Percentiles rank a stretch among this genome's conserved stretches.
Evolutionary conservation across 2,888 invertebrate species (phyloP).

Genomic region (Leptopilina myrica): DNA sequence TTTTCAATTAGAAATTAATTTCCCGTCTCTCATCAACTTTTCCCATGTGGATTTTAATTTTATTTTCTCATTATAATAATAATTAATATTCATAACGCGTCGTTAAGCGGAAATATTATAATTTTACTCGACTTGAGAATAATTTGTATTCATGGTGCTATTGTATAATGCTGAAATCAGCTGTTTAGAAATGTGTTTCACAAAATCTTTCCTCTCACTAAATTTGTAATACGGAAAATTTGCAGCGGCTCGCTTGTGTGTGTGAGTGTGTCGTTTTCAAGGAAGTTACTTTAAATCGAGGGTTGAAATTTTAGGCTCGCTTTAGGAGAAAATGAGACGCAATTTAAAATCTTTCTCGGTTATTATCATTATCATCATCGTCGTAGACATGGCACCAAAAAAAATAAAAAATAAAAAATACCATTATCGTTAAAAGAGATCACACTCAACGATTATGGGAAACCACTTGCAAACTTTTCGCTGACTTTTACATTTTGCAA

Average conservation of each 20-base stretch:
- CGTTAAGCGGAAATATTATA: slow-evolving; percentile 20
- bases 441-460: slow-evolving; percentile 41
- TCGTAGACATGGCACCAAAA: slow-evolving; percentile 42
- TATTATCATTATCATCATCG: slow-evolving; percentile 42
- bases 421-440: slow-evolving; percentile 54
- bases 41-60: neutral
- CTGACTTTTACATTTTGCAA: slow-evolving; percentile 15
- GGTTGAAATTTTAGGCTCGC: slow-evolving; percentile 49
- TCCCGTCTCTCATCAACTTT: neutral
- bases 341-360: slow-evolving; percentile 53
- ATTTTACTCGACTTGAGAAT: slow-evolving; percentile 11
- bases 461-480: slow-evolving; percentile 27
- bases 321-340: slow-evolving; percentile 48
- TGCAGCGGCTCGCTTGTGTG: too few species aligned
- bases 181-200: slow-evolving; percentile 49
- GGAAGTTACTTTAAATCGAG: slow-evolving; percentile 41
- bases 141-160: slow-evolving; percentile 49
- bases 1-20: too few species aligned
- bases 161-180: slow-evolving; percentile 61
- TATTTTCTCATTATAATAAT: neutral
- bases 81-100: slow-evolving; percentile 4
- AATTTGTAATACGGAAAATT: slow-evolving; percentile 7
- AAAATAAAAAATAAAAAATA: slow-evolving; percentile 45
- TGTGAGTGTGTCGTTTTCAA: slow-evolving; percentile 1
- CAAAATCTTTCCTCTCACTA: slow-evolving; percentile 27